These are phyloP conservation scores for Pseudorasbora parva DNA, from an alignment of 2,113 vertebrate species.

Conservation along the genomic window DNA sequence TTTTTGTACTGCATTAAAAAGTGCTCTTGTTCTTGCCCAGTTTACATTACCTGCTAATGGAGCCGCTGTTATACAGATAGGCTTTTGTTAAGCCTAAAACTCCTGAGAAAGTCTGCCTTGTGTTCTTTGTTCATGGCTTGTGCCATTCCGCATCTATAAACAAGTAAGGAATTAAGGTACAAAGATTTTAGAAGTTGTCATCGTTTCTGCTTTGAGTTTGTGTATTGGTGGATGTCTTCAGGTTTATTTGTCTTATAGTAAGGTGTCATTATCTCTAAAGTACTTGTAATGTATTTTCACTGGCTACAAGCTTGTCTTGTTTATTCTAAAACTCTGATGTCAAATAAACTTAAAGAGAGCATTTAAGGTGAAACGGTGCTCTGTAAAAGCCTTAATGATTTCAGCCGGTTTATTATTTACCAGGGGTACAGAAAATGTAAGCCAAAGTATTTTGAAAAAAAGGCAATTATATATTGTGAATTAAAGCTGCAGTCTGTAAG, in stretches of 20 bases:
- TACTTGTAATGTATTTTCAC: neutral
- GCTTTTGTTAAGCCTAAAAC: neutral
- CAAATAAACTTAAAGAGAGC: neutral
- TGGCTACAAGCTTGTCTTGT: neutral
- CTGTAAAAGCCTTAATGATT: neutral
- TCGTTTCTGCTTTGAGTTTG: neutral
- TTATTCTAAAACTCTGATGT: neutral
- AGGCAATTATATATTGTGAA: too few relatives aligned
- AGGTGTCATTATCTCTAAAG: constrained; percentile 1
- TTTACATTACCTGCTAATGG: constrained; percentile 5
- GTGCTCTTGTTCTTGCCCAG: neutral
- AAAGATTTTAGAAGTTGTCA: neutral
- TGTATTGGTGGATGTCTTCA: neutral
- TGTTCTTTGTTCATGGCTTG: neutral
- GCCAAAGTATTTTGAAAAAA: too few relatives aligned
- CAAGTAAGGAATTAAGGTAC: neutral
- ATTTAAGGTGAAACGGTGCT: neutral
- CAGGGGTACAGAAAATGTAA: too few relatives aligned
- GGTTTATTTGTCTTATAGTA: neutral
- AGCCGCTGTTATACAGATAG: neutral
- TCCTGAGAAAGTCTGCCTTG: neutral
- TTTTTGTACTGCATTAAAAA: neutral
- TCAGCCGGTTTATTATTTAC: neutral
- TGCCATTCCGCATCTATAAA: neutral
- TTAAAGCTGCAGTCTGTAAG: too few relatives aligned